Evolutionary conservation across 2,113 vertebrate genomes (phyloP).

Genomic region (Okapia johnstoni): DNA sequence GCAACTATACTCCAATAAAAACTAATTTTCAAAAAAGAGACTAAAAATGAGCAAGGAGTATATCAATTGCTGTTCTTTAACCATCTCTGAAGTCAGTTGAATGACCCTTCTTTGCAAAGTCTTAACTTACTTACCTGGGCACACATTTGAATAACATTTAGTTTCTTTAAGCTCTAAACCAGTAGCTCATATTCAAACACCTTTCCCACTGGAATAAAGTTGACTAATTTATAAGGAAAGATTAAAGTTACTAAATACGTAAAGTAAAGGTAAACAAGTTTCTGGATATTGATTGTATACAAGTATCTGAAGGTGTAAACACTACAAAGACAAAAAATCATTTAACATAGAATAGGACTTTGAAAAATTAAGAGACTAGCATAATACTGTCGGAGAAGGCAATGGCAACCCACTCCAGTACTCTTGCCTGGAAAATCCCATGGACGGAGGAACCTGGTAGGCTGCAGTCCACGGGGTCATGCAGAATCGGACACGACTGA

Average conservation of each 20-base stretch:
- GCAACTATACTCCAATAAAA: not conserved
- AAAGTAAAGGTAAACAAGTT: not conserved
- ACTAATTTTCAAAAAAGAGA: not conserved
- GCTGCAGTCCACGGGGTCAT: no score
- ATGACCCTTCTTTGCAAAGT: not conserved
- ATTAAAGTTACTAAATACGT: not conserved
- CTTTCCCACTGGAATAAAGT: slow-evolving; percentile 5
- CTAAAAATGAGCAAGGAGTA: not conserved
- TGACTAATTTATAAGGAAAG: slow-evolving; percentile 19
- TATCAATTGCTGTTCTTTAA: not conserved
- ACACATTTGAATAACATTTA: not conserved
- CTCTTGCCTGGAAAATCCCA: no score
- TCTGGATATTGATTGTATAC: not conserved
- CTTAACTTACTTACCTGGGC: not conserved
- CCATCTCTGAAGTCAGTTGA: not conserved
- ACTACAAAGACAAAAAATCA: not conserved
- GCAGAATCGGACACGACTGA: no score
- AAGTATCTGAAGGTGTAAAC: not conserved
- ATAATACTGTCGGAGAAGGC: not conserved
- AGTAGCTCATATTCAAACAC: not conserved
- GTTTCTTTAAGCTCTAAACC: not conserved
- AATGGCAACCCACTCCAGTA: no score
- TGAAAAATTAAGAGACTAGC: not conserved
- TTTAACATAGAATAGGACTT: not conserved
- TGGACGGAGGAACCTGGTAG: no score